phyloP scores from a whole-genome alignment of 2,888 invertebrate species.

The Diachrysia chrysitis region DNA sequence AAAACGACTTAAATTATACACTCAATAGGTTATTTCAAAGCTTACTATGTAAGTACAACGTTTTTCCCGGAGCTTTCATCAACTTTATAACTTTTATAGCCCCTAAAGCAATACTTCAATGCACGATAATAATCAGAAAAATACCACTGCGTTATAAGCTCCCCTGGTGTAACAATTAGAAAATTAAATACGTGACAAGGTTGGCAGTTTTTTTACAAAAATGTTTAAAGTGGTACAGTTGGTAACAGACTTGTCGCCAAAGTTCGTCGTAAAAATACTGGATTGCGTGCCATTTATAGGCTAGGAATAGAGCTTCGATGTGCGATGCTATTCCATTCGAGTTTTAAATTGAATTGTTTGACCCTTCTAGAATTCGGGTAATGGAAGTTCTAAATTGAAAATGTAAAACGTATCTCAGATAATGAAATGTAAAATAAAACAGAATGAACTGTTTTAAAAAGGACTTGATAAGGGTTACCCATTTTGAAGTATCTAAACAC shows the following conservation, averaged over 20 bases:
- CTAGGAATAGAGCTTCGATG: slow-evolving; percentile 27
- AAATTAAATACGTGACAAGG: slow-evolving; percentile 67
- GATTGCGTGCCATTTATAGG: slow-evolving; percentile 56
- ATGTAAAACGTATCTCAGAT: not conserved
- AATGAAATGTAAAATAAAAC: not conserved
- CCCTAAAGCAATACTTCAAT: slow-evolving; percentile 50
- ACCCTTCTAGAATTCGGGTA: not conserved
- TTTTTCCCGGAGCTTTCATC: slow-evolving; percentile 59
- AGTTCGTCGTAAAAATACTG: slow-evolving; percentile 40
- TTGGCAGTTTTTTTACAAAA: slow-evolving; percentile 45
- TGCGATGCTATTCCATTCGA: not conserved
- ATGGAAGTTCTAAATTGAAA: slow-evolving; percentile 3
- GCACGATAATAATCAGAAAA: slow-evolving; percentile 68
- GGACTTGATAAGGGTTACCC: not conserved
- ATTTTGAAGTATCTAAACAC: not conserved
- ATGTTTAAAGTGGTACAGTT: slow-evolving; percentile 49
- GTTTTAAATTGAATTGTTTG: slow-evolving; percentile 7
- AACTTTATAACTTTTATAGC: slow-evolving; percentile 42
- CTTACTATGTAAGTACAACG: slow-evolving; percentile 45
- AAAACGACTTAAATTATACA: slow-evolving; percentile 48
- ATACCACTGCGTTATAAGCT: slow-evolving; percentile 60
- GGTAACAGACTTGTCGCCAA: slow-evolving; percentile 43
- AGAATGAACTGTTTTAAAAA: not conserved
- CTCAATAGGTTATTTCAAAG: slow-evolving; percentile 38
- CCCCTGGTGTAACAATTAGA: slow-evolving; percentile 64